Conservation (phyloP, 2,113 vertebrate species). For the Lepus europaeus region DNA sequence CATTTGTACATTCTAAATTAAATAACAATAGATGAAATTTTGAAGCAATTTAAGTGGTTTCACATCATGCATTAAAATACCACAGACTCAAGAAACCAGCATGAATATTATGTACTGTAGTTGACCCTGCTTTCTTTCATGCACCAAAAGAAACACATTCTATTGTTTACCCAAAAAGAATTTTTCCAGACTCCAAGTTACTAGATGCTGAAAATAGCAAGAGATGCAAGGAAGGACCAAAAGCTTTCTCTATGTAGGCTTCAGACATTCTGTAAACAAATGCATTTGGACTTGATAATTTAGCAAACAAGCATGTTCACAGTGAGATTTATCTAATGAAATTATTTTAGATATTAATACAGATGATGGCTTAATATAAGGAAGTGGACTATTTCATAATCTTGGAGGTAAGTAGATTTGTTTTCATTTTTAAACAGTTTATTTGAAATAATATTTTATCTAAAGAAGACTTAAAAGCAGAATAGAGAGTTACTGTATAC, state of each 20-base stretch:
- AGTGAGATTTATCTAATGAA: not conserved
- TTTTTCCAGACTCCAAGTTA: not conserved
- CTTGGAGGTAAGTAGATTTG: not conserved
- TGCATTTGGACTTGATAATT: not conserved
- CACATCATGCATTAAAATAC: constrained; percentile 46
- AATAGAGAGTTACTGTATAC: not conserved
- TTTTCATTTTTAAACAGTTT: not conserved
- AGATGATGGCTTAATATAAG: not conserved
- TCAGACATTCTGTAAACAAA: not conserved
- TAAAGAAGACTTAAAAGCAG: not conserved
- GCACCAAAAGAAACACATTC: not conserved
- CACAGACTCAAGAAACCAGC: constrained; percentile 3
- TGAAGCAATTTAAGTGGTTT: constrained; percentile 78
- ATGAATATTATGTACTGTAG: constrained; percentile 42
- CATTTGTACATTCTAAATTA: constrained; percentile 49
- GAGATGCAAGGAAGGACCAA: not conserved
- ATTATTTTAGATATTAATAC: not conserved
- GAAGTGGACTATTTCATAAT: not conserved
- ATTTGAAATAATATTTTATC: constrained; percentile 5
- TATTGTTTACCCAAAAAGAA: not conserved
- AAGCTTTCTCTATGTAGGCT: not conserved
- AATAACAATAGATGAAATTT: constrained; percentile 75
- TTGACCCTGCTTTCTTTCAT: constrained; percentile 35
- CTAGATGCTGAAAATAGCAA: not conserved
- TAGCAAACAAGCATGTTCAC: not conserved